Evolutionary conservation across 1,140 invertebrate genomes (phyloP), one percentile per base, ranked within the genome.

Genomic region (Onthophagus taurus): DNA sequence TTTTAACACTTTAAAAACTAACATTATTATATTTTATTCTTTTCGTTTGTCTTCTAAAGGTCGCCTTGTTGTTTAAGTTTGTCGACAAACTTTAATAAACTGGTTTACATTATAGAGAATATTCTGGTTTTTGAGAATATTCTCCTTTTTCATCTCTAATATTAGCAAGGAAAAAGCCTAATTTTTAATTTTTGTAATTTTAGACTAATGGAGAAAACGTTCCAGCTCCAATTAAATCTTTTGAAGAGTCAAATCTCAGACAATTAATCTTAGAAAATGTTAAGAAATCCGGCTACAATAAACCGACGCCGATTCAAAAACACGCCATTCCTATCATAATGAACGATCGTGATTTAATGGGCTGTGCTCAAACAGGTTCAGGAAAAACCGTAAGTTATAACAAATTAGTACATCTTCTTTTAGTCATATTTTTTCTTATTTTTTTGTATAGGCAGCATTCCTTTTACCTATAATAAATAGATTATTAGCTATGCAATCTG

Each of bases 281-380:
- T 0, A 57, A 66, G 1, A 85, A 83, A 53, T 84, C 85, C 0
- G 78, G 81, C 0, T 99, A 97, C 59, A 75, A 53, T 1, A 83
- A 79, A 52, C 91, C 93, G 0, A 97, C 94, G 0, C 93, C 94
- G 0, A 84, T 99, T 26, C 95, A 99, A 59, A 93, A 94, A 56
- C 70, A 85, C 50, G 79, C 89, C 0, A 81, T 97, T 33, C 91
- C 94, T 0, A 82, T 88, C 11, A 81, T 97, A 26, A 63, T 80
- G 58, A 66, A 45, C 0, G 80, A 81, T 4, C 64, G 89, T 33
- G 94, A 98, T 71, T 54, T 98, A 6, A 97, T 98, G 92, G 93
- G 82, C 0, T 97, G 94, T 64, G 94, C 95, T 0, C 93, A 98
- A 67, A 99, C 95, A 26, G 95, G 95, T 0, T 96, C 91, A 0